These are phyloP conservation scores for Lordiphosa fenestrarum DNA, from an alignment of 2,888 invertebrate species.

Conservation along the genomic window DNA sequence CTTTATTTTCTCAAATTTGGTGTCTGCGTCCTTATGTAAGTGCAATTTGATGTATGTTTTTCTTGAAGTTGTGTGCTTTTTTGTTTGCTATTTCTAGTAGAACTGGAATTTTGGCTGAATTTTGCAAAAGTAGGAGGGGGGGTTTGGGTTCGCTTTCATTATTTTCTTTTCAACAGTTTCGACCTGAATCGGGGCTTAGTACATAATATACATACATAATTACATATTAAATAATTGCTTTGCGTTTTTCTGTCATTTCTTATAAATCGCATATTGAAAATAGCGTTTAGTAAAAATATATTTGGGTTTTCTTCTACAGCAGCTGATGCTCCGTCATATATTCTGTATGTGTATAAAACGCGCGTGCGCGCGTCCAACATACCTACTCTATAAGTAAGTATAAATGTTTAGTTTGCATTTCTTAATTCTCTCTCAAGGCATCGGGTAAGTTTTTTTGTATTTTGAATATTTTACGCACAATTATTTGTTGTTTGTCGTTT, in stretches of 20 bases:
- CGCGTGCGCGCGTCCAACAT: constrained; percentile 32
- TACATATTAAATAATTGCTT: constrained; percentile 72
- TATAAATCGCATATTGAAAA: constrained; percentile 71
- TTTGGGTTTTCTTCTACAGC: constrained; percentile 67
- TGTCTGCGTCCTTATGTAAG: constrained; percentile 44
- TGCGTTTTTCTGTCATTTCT: constrained; percentile 57
- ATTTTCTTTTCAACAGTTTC: constrained; percentile 17
- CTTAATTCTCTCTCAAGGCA: constrained; percentile 59
- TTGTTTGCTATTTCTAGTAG: constrained; percentile 21
- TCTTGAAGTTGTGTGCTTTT: constrained; percentile 4
- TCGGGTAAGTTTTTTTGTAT: constrained; percentile 45
- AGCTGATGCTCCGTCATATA: constrained; percentile 42
- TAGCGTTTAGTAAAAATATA: constrained; percentile 74
- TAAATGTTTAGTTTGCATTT: constrained; percentile 43
- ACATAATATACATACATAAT: constrained; percentile 43
- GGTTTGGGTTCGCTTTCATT: constrained; percentile 12
- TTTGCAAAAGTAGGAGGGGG: constrained; percentile 23
- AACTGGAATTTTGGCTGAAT: constrained; percentile 9
- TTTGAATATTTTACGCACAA: constrained; percentile 25
- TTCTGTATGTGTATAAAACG: constrained; percentile 40
- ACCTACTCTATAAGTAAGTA: constrained; percentile 13
- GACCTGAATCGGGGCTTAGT: constrained; percentile 46
- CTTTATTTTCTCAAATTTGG: constrained; percentile 52
- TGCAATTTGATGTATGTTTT: constrained; percentile 35
- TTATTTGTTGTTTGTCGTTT: constrained; percentile 22